phyloP scores from a whole-genome alignment of 2,888 invertebrate species.

The Labia minor region DNA sequence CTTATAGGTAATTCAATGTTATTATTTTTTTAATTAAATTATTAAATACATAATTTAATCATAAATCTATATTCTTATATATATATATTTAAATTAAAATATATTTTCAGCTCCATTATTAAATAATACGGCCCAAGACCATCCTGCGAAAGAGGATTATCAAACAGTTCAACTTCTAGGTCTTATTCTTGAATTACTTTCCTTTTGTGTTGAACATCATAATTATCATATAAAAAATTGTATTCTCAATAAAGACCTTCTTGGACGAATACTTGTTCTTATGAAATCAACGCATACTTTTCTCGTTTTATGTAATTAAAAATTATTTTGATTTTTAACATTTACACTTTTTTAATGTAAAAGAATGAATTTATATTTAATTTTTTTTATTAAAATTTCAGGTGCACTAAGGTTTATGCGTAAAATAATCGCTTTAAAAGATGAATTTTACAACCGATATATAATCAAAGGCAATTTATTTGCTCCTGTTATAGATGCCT shows the following conservation, averaged over 20 bases:
- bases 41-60: no score
- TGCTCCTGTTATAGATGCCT: constrained; percentile 91
- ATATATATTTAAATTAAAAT: background rate
- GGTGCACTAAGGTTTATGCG: constrained; percentile 93
- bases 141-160: constrained; percentile 87
- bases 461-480: constrained; percentile 91
- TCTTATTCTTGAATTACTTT: constrained; percentile 85
- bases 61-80: no score
- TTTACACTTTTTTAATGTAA: no score
- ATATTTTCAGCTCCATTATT: constrained; percentile 67
- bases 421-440: constrained; percentile 92
- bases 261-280: constrained; percentile 86
- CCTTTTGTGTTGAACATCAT: constrained; percentile 99
- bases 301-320: constrained; percentile 67
- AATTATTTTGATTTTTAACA: constrained; percentile 15
- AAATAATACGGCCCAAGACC: constrained; percentile 82
- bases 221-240: constrained; percentile 97
- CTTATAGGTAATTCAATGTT: constrained; percentile 61
- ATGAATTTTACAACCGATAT: constrained; percentile 96
- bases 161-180: constrained; percentile 92
- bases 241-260: constrained; percentile 90
- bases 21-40: background rate
- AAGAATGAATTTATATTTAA: background rate
- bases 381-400: constrained; percentile 30
- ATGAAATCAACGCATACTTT: constrained; percentile 97